A percentile compares a stretch with the other conserved stretches of the same genome.
Conservation (phyloP, 1,140 invertebrate species). For the Aphelinus atriplicis region DNA sequence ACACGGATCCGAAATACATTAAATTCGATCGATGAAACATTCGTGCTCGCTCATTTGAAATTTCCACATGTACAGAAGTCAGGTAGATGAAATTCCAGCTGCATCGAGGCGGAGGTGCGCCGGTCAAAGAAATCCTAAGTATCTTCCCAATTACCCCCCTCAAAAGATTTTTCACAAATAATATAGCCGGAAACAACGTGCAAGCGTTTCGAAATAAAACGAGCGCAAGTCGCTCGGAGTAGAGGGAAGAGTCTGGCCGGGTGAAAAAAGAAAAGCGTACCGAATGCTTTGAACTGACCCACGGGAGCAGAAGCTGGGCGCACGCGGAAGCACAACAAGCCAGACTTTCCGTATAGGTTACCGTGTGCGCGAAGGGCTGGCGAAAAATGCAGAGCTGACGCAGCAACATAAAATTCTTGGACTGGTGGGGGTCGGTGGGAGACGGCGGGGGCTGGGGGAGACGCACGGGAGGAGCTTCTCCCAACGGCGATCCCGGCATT, state of each 20-base stretch:
- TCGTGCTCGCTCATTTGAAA: too few species aligned
- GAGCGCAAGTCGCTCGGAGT: background rate
- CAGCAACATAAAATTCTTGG: conserved; percentile 11
- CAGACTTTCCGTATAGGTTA: background rate
- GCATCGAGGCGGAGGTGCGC: too few species aligned
- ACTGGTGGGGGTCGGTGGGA: too few species aligned
- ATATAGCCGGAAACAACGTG: background rate
- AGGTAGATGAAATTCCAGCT: too few species aligned
- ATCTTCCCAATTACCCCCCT: too few species aligned
- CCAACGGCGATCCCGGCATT: background rate
- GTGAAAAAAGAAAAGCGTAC: background rate
- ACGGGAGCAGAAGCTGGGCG: conserved; percentile 9
- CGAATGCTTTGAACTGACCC: conserved; percentile 14
- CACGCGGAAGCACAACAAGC: background rate
- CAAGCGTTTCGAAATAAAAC: background rate
- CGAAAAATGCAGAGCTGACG: conserved; percentile 15
- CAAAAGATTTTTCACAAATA: too few species aligned
- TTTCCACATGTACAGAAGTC: too few species aligned
- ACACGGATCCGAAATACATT: too few species aligned
- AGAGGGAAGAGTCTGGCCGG: background rate
- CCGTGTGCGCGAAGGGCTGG: background rate
- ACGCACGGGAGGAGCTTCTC: background rate
- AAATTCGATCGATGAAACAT: too few species aligned
- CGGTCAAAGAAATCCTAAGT: too few species aligned
- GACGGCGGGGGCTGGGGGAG: too few species aligned